phyloP scores from a whole-genome alignment of 2,888 invertebrate species.

The Eilema griseolum region DNA sequence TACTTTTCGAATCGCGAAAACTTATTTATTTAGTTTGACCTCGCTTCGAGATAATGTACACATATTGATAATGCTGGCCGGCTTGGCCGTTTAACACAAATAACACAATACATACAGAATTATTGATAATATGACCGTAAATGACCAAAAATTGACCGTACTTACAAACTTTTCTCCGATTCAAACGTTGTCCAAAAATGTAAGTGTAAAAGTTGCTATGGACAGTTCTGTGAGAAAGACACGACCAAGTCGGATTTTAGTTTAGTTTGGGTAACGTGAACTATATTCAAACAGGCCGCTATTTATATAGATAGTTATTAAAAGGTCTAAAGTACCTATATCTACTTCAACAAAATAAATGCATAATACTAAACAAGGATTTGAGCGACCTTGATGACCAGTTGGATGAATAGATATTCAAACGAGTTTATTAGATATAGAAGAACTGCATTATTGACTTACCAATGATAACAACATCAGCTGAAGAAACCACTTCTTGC shows the following conservation, averaged over 20 bases:
- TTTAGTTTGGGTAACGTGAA: neutral
- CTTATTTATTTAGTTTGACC: no score
- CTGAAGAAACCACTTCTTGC: slow-evolving; percentile 80
- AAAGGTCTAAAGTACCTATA: no score
- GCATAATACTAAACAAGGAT: no score
- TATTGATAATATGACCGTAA: neutral
- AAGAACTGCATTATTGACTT: slow-evolving; percentile 54
- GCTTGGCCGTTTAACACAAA: neutral
- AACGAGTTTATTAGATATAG: neutral
- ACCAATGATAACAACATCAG: slow-evolving; percentile 94
- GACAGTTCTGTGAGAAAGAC: no score
- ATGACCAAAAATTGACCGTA: neutral
- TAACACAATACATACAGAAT: neutral
- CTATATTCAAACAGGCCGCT: no score
- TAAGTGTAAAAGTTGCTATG: no score
- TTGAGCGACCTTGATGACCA: neutral
- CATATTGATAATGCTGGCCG: neutral
- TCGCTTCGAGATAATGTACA: neutral
- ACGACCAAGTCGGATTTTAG: neutral
- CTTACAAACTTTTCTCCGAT: neutral
- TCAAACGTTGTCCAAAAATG: no score
- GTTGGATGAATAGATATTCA: neutral
- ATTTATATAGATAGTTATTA: no score
- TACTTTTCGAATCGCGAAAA: neutral
- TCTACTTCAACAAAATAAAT: no score